These are phyloP conservation scores for Hydrotaea diabolus DNA, from an alignment of 2,888 invertebrate genomes.

Conservation along the genomic window DNA sequence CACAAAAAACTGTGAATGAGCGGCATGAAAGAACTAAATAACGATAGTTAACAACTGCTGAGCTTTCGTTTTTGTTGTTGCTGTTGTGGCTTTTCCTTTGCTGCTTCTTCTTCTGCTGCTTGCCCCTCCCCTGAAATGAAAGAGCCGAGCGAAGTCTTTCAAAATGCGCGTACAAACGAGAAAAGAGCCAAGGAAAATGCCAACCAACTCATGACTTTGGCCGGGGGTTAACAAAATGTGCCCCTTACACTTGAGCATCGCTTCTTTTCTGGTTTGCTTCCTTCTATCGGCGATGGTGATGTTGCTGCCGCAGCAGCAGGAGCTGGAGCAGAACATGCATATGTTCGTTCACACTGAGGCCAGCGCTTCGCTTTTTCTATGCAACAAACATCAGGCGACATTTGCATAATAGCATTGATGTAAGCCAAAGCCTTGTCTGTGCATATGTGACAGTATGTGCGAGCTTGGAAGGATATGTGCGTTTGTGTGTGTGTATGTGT, in stretches of 20 bases:
- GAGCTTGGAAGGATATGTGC: not conserved
- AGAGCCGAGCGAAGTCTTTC: not conserved
- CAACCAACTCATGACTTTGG: slow-evolving; percentile 20
- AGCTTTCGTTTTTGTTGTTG: not conserved
- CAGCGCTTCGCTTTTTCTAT: not conserved
- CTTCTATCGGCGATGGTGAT: not conserved
- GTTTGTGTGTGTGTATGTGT: slow-evolving; percentile 25
- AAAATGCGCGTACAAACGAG: not conserved
- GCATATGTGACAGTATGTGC: not conserved
- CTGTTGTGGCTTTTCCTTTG: not conserved
- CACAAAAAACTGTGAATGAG: not conserved
- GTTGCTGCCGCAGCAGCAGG: too few species aligned
- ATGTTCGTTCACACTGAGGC: slow-evolving; percentile 23
- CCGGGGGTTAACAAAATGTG: slow-evolving; percentile 12
- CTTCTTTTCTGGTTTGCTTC: not conserved
- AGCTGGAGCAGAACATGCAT: not conserved
- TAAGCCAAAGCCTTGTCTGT: slow-evolving; percentile 16
- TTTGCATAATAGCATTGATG: slow-evolving; percentile 33
- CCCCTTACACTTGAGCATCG: slow-evolving; percentile 1
- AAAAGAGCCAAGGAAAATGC: slow-evolving; percentile 10
- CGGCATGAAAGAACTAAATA: not conserved
- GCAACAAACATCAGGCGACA: not conserved
- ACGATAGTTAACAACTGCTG: not conserved
- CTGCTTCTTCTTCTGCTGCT: not conserved
- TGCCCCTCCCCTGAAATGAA: too few species aligned